Percentiles rank a stretch among this genome's conserved stretches.
phyloP scores from a whole-genome alignment of 2,113 vertebrate genomes.

The Pholis gunnellus region DNA sequence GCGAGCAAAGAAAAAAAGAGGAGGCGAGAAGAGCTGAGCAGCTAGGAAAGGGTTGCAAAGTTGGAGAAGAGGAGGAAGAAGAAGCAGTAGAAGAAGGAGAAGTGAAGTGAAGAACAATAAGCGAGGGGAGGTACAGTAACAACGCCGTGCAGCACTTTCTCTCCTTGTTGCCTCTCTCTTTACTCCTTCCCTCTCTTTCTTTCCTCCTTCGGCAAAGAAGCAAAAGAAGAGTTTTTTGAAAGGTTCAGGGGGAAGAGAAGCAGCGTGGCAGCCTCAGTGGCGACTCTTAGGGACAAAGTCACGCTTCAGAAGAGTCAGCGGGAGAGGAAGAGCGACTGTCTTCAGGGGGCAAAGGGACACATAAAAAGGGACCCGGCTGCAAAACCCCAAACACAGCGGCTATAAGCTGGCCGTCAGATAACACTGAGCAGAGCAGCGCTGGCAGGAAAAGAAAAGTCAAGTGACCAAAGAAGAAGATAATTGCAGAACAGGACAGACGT shows the following conservation, averaged over 20 bases:
- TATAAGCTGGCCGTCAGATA: conserved; percentile 33
- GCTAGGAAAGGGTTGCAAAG: conserved; percentile 41
- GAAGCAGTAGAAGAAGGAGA: conserved; percentile 30
- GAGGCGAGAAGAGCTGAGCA: conserved; percentile 37
- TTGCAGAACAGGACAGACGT: conserved; percentile 28
- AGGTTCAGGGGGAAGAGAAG: conserved; percentile 54
- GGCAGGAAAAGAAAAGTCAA: conserved; percentile 19
- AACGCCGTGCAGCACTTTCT: conserved; percentile 50
- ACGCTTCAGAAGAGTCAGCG: conserved; percentile 37
- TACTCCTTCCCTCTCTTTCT: conserved; percentile 11
- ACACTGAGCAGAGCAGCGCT: conserved; percentile 28
- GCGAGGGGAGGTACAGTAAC: conserved; percentile 40
- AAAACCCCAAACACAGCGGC: conserved; percentile 50
- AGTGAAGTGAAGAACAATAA: conserved; percentile 49
- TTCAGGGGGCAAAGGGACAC: conserved; percentile 48
- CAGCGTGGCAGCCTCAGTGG: conserved; percentile 31
- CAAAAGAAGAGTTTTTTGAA: conserved; percentile 41
- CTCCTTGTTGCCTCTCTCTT: conserved; percentile 29
- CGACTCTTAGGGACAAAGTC: conserved; percentile 41
- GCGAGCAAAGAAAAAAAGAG: conserved; percentile 23
- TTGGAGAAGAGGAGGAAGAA: conserved; percentile 55
- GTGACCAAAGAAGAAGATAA: conserved; percentile 36
- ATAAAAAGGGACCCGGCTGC: conserved; percentile 46
- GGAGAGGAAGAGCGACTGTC: conserved; percentile 43
- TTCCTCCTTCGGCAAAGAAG: conserved; percentile 35